Conservation (phyloP, 2,797 vertebrate species). For the Echiichthys vipera region DNA sequence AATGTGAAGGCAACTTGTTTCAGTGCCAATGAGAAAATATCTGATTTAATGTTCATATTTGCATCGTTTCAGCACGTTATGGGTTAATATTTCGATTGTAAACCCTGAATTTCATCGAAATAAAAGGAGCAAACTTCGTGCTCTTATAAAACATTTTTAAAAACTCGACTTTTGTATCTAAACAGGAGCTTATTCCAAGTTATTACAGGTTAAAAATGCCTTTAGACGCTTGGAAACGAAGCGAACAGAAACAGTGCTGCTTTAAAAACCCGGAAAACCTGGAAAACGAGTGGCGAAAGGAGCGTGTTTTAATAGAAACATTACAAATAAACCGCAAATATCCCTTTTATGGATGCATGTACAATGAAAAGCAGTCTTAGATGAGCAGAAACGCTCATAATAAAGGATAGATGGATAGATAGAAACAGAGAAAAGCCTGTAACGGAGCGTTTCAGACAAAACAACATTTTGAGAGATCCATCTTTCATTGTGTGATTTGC, state of each 20-base stretch:
- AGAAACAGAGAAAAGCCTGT: not conserved
- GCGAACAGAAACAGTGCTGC: not conserved
- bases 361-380: not conserved
- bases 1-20: too few species aligned
- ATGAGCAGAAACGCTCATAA: not conserved
- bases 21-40: not conserved
- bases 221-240: not conserved
- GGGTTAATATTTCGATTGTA: not conserved
- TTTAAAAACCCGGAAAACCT: not conserved
- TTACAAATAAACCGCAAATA: not conserved
- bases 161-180: not conserved
- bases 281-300: not conserved
- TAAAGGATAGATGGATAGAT: slow-evolving; percentile 19
- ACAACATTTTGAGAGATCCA: slow-evolving; percentile 32
- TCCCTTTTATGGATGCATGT: not conserved
- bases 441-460: too few species aligned
- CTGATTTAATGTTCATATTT: not conserved
- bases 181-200: not conserved
- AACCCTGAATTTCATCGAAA: not conserved
- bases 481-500: not conserved
- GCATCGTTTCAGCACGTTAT: not conserved
- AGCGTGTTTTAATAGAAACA: not conserved
- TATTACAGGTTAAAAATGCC: not conserved
- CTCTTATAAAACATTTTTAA: not conserved
- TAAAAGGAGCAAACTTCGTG: not conserved